Conservation (phyloP, 2,888 invertebrate species). For the Argyresthia albistria region DNA sequence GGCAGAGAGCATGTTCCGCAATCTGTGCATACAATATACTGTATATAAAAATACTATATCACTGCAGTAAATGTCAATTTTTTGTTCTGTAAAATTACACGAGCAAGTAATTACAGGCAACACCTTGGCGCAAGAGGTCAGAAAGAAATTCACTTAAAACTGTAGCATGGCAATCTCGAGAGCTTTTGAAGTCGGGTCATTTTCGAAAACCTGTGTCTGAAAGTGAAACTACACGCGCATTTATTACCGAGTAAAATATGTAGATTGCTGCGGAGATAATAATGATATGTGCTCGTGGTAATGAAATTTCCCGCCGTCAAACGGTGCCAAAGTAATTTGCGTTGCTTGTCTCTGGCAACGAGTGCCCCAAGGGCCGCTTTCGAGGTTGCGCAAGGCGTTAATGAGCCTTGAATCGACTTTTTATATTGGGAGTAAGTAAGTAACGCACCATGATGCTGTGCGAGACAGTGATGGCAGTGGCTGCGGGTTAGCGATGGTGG, state of each 20-base stretch:
- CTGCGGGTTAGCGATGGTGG: neutral
- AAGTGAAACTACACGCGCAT: slow-evolving; percentile 70
- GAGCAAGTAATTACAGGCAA: slow-evolving; percentile 51
- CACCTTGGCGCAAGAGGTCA: slow-evolving; percentile 69
- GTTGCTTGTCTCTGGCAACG: slow-evolving; percentile 65
- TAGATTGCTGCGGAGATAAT: slow-evolving; percentile 70
- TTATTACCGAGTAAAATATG: slow-evolving; percentile 71
- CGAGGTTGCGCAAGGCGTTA: slow-evolving; percentile 68
- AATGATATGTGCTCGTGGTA: slow-evolving; percentile 73
- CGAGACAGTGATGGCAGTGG: slow-evolving; percentile 10
- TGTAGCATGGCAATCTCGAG: slow-evolving; percentile 66
- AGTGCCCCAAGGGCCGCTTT: slow-evolving; percentile 68
- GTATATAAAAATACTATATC: neutral
- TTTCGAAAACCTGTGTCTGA: slow-evolving; percentile 69
- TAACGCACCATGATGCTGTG: slow-evolving; percentile 23
- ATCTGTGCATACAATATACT: neutral
- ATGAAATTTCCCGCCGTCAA: slow-evolving; percentile 73
- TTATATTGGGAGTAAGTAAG: slow-evolving; percentile 44
- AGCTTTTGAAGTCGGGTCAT: slow-evolving; percentile 62
- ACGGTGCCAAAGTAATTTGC: slow-evolving; percentile 73
- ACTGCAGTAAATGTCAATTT: slow-evolving; percentile 46
- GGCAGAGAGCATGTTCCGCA: neutral
- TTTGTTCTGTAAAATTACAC: slow-evolving; percentile 60
- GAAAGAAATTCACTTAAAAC: slow-evolving; percentile 71
- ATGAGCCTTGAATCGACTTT: slow-evolving; percentile 54